A percentile compares a stretch with the other conserved stretches of the same genome.
phyloP scores from a whole-genome alignment of 2,113 vertebrate species.

The Carollia perspicillata region DNA sequence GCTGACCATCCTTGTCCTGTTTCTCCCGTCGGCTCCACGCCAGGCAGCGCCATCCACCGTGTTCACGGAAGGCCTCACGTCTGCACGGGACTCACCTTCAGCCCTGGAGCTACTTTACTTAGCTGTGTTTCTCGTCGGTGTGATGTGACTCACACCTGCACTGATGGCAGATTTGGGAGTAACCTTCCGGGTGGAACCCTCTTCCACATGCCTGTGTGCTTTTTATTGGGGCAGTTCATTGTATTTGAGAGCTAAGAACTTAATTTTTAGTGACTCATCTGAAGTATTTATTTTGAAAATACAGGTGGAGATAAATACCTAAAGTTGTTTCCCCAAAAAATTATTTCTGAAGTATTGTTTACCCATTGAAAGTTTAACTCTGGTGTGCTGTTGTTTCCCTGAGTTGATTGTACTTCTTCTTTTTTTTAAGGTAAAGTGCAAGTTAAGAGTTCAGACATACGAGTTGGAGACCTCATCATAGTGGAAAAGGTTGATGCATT shows the following conservation, averaged over 20 bases:
- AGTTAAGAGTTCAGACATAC: slow-evolving; percentile 98
- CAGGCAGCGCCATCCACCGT: not conserved
- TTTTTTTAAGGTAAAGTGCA: slow-evolving; percentile 92
- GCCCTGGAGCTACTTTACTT: not conserved
- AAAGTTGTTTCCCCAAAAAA: not conserved
- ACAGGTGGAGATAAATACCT: not conserved
- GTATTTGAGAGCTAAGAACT: not conserved
- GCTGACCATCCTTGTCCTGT: not conserved
- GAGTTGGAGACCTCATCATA: slow-evolving; percentile 98
- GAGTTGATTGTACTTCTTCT: slow-evolving; percentile 77
- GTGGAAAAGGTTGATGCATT: slow-evolving; percentile 94
- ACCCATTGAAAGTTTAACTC: slow-evolving; percentile 45
- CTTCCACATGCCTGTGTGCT: accelerated
- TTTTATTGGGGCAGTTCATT: not conserved
- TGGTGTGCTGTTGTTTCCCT: slow-evolving; percentile 57
- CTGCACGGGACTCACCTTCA: not conserved
- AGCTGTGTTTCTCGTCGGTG: not conserved
- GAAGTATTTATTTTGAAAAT: slow-evolving; percentile 2
- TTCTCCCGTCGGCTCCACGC: not conserved
- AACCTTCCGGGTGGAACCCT: not conserved
- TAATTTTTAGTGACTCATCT: not conserved
- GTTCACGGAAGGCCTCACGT: not conserved
- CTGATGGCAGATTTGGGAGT: not conserved
- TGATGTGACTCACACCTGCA: not conserved
- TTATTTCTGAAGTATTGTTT: slow-evolving; percentile 23